A percentile compares a stretch with the other conserved stretches of the same genome.
Conservation (phyloP, 2,888 invertebrate genomes). For the Cephus pulcher region DNA sequence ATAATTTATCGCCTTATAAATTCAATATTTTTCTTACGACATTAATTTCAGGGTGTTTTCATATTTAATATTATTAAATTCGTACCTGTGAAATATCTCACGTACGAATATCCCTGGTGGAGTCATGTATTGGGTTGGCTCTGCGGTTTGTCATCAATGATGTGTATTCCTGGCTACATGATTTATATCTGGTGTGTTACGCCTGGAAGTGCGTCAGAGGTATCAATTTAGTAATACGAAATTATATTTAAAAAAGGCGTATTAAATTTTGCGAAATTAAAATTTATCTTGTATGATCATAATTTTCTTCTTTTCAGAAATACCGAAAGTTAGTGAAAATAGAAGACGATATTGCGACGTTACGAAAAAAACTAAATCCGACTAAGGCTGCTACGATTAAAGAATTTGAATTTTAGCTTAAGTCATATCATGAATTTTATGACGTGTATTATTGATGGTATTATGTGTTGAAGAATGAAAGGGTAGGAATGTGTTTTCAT, state of each 20-base stretch:
- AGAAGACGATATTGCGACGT: slow-evolving; percentile 81
- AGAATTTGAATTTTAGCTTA: slow-evolving; percentile 37
- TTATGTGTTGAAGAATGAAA: neutral
- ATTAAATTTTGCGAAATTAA: slow-evolving; percentile 11
- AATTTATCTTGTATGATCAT: neutral
- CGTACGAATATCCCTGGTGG: slow-evolving; percentile 97
- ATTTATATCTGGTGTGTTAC: slow-evolving; percentile 86
- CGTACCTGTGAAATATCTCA: slow-evolving; percentile 92
- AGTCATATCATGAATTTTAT: neutral
- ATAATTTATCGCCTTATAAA: neutral
- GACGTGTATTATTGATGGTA: neutral
- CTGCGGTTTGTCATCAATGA: slow-evolving; percentile 95
- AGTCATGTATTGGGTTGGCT: slow-evolving; percentile 97
- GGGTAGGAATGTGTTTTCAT: neutral
- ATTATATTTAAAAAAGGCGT: neutral
- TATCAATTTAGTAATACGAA: slow-evolving; percentile 54
- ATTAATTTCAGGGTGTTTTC: slow-evolving; percentile 82
- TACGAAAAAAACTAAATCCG: slow-evolving; percentile 78
- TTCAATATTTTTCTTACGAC: neutral
- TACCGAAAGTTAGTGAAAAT: slow-evolving; percentile 84
- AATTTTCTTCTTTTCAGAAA: slow-evolving; percentile 74
- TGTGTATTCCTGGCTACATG: slow-evolving; percentile 96
- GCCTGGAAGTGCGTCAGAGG: slow-evolving; percentile 83
- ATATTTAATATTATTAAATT: slow-evolving; percentile 94
- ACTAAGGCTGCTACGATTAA: slow-evolving; percentile 49